phyloP scores from a whole-genome alignment of 2,888 invertebrate species.

The Emmelina monodactyla region DNA sequence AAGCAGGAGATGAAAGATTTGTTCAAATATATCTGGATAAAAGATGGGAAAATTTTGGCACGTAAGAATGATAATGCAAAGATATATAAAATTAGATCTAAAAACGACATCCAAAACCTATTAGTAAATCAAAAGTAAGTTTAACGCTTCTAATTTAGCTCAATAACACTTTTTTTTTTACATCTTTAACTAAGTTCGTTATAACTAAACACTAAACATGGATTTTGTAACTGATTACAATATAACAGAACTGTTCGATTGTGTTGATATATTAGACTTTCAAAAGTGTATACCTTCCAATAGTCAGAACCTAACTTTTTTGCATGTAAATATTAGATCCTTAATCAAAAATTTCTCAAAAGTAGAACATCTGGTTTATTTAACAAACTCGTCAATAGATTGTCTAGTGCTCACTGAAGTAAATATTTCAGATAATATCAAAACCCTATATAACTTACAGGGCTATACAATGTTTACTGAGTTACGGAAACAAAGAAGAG shows the following conservation, averaged over 20 bases:
- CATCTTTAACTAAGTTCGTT: not conserved
- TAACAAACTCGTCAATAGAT: not conserved
- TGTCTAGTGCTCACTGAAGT: constrained; percentile 1
- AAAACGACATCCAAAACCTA: constrained; percentile 1
- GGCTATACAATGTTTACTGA: constrained; percentile 18
- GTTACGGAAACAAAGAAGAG: constrained; percentile 13
- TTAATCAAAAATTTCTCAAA: constrained; percentile 6
- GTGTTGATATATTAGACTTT: not conserved
- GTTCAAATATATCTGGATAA: not conserved
- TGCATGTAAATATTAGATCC: constrained; percentile 6
- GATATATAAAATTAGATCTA: constrained; percentile 3
- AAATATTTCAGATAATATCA: constrained; percentile 6
- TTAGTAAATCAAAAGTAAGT: not conserved
- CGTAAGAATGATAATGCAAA: constrained; percentile 2
- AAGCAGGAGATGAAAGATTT: constrained; percentile 2
- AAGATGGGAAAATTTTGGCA: not conserved
- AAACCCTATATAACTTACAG: constrained; percentile 14
- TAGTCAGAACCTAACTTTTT: not conserved
- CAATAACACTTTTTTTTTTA: not conserved
- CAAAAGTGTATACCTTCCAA: not conserved
- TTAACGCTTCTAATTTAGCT: not conserved
- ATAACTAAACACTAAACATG: not conserved
- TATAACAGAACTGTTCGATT: not conserved
- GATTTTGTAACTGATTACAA: not conserved
- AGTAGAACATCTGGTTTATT: constrained; percentile 3